Evolutionary conservation across 2,797 vertebrate genomes (phyloP), one percentile per base, ranked within the genome.

Genomic region (Channa striata): DNA sequence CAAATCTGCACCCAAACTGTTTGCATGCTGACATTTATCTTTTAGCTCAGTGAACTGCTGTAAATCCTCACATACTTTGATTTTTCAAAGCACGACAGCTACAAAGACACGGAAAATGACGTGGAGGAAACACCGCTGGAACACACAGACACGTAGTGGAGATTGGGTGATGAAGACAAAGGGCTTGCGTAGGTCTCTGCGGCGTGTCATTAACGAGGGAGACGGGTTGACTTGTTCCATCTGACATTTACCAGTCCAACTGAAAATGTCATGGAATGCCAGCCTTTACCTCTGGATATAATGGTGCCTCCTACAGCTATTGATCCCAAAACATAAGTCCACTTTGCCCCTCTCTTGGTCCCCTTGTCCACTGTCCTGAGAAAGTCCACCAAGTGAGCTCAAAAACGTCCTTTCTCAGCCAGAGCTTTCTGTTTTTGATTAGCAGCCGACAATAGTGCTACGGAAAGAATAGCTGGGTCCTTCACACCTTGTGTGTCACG

Each of bases 261-360:
- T 81, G 88, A 90, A 94, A 94, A 94, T 93, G 93, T 93, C 92
- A 93, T 44, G 62, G 89, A 94, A 94, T 93, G 89, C 85, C 92
- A 93, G 83, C 83, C 85, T 90, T 87, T 90, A 89, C 89, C 82
- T 84, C 80, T 69, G 84, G 82, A 91, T 91, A 89, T 79, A 87
- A 87, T 83, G 69, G 78, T 74, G 83, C 64, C 70, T 86, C 80
- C 78, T 82, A 80, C 78, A 86, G 88, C 85, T 80, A 91, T 89
- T 90, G 85, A 92, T 90, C 85, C 80, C 82, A 16, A 69, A 67
- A 62, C 77, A 49, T 43, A 36, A 56, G 37, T 71, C 53, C 53
- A 72, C 70, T 69, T 82, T 80, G 20, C 52, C 63, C 51, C 37
- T 64, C 17, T 64, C 33, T 37, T 66, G n/a, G 76, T 53, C 64